phyloP scores from a whole-genome alignment of 2,797 vertebrate species.

The Spinus pinus region DNA sequence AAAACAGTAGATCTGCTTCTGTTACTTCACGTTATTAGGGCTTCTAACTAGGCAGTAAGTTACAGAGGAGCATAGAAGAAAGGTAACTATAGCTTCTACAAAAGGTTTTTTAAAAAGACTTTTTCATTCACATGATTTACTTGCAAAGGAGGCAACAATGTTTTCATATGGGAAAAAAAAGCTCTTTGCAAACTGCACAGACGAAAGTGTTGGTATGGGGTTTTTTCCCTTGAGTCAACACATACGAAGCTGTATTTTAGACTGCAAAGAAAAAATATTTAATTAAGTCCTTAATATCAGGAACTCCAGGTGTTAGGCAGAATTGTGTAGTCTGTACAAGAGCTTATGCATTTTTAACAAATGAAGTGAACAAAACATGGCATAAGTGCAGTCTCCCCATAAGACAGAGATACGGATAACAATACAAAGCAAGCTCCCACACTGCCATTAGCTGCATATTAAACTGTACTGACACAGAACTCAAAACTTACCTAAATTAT shows the following conservation, averaged over 20 bases:
- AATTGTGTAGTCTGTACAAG: neutral
- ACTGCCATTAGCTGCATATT: neutral
- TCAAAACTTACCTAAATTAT: neutral
- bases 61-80: neutral
- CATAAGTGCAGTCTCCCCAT: neutral
- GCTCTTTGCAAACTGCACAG: neutral
- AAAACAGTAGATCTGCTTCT: neutral
- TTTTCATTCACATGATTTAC: neutral
- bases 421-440: neutral
- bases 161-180: neutral
- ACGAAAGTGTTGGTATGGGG: rapidly evolving
- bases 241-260: neutral
- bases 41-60: neutral
- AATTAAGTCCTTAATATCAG: neutral
- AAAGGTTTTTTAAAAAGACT: neutral
- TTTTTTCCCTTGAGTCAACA: neutral
- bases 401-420: neutral
- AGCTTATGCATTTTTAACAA: neutral
- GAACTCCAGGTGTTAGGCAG: neutral
- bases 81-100: neutral
- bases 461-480: neutral
- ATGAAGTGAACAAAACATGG: neutral
- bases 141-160: neutral
- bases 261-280: neutral
- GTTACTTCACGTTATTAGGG: neutral